Evolutionary conservation across 1,140 invertebrate genomes (phyloP), one percentile per base, ranked within the genome.

Genomic region (Zaprionus inermis): DNA sequence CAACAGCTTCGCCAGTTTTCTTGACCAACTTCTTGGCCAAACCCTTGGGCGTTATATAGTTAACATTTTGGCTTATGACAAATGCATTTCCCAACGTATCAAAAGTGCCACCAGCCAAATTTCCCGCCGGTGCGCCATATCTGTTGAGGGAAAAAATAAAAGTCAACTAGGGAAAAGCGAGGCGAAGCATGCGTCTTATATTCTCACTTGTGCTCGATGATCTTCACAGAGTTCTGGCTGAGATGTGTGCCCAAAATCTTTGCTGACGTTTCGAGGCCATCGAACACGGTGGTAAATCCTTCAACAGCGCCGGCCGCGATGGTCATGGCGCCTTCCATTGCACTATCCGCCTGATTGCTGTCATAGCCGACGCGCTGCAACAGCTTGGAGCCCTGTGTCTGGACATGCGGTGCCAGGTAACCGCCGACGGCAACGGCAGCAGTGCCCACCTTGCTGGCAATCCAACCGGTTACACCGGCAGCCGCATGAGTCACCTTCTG

Each of bases 281-380:
- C 91, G 75, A 95, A 96, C 7, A 96, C 93, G 10, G 95, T 96
- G 6, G 93, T 93, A 81, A 96, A 95, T 5, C 95, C 95, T 88
- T 95, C 94, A 5, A 96, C 93, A 36, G 95, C 95, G 5, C 95
- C 95, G 14, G 95, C 94, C 5, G 95, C 94, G 1, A 96, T 95
- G 28, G 95, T 95, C 52, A 96, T 64, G 1, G 95, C 94, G 38
- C 94, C 93, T 67, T 94, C 94, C 73, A 96, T 92, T 60, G 90
- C 94, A 52, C 93, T 93, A 30, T 93, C 93, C 1, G 95, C 95
- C 57, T 94, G 93, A 32, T 76, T 76, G 74, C 93, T 92, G 11
- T 93, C 91, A 61, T 93, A 93, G 30, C 93, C 93, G 32, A 94
- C 91, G 52, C 93, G 93, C 1, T 94, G 93, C 18, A 96, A 79